Base-by-base conservation (phyloP, 2,113 vertebrate genomes). In the Oreochromis tanganicae region DNA sequence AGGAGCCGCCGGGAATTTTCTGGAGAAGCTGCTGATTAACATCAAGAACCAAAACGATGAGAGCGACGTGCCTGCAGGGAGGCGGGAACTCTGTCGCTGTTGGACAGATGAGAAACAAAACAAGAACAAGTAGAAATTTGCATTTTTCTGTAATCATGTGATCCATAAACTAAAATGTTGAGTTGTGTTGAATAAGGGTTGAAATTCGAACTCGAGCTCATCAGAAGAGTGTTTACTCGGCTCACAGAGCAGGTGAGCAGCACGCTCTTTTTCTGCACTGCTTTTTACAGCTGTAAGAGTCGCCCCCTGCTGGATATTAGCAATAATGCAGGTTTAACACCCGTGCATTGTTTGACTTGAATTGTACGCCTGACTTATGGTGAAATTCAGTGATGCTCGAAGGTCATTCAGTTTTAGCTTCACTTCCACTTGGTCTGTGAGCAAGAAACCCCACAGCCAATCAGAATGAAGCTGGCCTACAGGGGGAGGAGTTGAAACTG, bases 371-470 rank as follows among this genome's bases (percentile, higher is more conserved):
- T 11, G 43, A 48, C 71, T 11, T 48, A 19, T 29, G 24, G 36
- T 66, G 61, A 16, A 13, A 46, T 0, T 0, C 66, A 6, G 41
- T 0, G 21, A 73, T 14, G 21, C 43, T 73, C 2, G 0, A 46
- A 17, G 21, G 68, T 43, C 43, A 16, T 17, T 46, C 21, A 52
- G 50, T 19, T n/a, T 52, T 52, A 52, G 17, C 17, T 52, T 52
- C 17, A 52, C 17, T 19, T 52, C 17, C 14, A n/a, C 36, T 68
- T 21, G 4, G 34, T 24, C 13, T 27, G 66, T 27, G 21, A 27
- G 16, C 41, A 10, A 5, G 24, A 48, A 75, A 11, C 41, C 4
- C 68, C 41, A 2, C 68, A 46, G 68, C 68, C 68, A 75, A 75
- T 75, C 41, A 43, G 66, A 75, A 2, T 29, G 4, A 29, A 75